Base-by-base conservation (phyloP, 2,888 invertebrate genomes). In the Seira musarum region DNA sequence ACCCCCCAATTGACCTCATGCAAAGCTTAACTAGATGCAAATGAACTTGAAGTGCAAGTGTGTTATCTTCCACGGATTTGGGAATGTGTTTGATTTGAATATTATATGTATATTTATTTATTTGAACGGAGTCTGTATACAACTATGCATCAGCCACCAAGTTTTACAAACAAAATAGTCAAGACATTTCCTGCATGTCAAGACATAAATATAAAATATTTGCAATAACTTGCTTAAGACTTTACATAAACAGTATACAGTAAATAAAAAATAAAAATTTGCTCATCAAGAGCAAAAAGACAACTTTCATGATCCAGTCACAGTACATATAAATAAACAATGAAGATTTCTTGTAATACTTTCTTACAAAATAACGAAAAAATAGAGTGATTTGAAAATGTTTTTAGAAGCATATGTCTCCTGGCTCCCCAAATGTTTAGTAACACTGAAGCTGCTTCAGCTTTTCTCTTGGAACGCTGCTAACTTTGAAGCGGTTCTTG, bases 401-500 rank as follows among this genome's bases (percentile, higher is more conserved):
- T 8, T 40, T 40, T 40, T 8, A 8, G 13, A 40, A 5, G 6
- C 5, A 40, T 40, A 13, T n/a, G n/a, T n/a, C 40, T 40, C 40
- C 5, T 5, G 13, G 40, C 13, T 40, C 13, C n/a, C n/a, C n/a
- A 46, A 35, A 6, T 21, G 2, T 46, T 68, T 70, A 81, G 22
- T 76, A 81, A 40, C 75, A 76, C 6, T 81, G 35, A 24, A 81
- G 21, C 60, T 78, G 69, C 24, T 80, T 77, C 8, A 82, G 68
- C 63, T 82, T 64, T 25, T 80, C 80, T 30, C 82, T 40, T 17
- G 80, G 74, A 24, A 75, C 65, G 21, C 53, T 70, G 30, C 74
- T 73, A n/a, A 82, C 70, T 49, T 82, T 80, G 73, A 82, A 82
- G 19, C 82, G 75, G 22, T 82, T 35, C 49, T 77, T 82, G 63